These are phyloP conservation scores for Cataglyphis altisquamis DNA, from an alignment of 2,888 invertebrate species.

Conservation along the genomic window DNA sequence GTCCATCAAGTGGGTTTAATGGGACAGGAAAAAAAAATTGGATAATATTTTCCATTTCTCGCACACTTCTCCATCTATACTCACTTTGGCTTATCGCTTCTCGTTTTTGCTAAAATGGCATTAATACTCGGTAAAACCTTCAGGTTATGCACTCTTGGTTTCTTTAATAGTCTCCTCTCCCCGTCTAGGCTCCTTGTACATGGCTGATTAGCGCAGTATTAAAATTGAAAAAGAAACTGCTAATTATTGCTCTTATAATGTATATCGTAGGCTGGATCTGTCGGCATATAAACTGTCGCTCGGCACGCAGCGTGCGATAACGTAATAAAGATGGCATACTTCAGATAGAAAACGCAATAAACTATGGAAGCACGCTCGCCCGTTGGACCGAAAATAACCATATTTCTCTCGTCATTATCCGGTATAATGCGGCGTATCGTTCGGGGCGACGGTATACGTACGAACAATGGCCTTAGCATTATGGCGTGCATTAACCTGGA, in stretches of 20 bases:
- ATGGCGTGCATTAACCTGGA: conserved; percentile 65
- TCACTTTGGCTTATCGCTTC: neutral
- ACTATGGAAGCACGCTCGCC: conserved; percentile 73
- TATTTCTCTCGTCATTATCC: conserved; percentile 73
- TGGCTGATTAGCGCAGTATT: conserved; percentile 74
- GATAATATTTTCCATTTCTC: neutral
- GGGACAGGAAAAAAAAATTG: neutral
- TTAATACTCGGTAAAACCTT: neutral
- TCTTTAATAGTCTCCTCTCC: conserved; percentile 14
- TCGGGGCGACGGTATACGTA: conserved; percentile 51
- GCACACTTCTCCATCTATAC: neutral
- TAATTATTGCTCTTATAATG: conserved; percentile 79
- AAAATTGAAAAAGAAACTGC: conserved; percentile 79
- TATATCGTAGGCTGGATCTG: conserved; percentile 76
- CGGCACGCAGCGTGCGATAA: conserved; percentile 79
- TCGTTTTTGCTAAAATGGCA: neutral
- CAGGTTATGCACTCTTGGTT: neutral
- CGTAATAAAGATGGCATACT: conserved; percentile 82
- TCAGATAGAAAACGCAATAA: conserved; percentile 80
- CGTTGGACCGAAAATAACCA: conserved; percentile 75
- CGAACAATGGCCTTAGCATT: conserved; percentile 59
- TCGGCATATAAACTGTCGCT: conserved; percentile 77
- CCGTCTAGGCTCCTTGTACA: conserved; percentile 24
- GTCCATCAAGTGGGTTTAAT: neutral
- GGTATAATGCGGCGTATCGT: conserved; percentile 67